Percentiles rank a stretch among this genome's conserved stretches.
Conservation (phyloP, 2,113 vertebrate species). For the Prinia subflava region DNA sequence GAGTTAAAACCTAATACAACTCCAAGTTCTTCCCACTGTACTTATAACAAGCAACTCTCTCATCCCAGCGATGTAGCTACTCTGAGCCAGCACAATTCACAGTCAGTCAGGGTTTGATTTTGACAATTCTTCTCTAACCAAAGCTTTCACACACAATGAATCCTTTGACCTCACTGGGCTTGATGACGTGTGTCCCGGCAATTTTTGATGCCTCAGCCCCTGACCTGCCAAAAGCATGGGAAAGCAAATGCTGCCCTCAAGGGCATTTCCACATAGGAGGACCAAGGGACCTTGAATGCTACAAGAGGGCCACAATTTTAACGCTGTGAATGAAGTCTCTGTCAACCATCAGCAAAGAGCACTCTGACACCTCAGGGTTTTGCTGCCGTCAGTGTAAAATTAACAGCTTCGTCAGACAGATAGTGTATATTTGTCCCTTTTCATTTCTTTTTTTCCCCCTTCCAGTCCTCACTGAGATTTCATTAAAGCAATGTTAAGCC, state of each 20-base stretch:
- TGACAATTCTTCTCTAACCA: not conserved
- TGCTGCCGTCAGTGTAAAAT: not conserved
- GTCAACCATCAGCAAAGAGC: not conserved
- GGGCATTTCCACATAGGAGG: not conserved
- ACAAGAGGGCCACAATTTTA: not conserved
- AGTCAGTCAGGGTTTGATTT: not conserved
- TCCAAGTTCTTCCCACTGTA: not conserved
- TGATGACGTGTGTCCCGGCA: not conserved
- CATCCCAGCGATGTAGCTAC: not conserved
- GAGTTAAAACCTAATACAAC: not conserved
- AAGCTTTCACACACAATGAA: not conserved
- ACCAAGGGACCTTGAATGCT: not conserved
- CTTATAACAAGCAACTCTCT: not conserved
- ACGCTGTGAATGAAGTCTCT: not conserved
- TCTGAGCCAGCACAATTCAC: not conserved
- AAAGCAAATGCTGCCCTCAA: not conserved
- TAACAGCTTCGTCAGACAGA: not conserved
- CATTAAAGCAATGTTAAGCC: not conserved
- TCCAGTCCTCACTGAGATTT: not conserved
- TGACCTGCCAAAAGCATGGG: not conserved
- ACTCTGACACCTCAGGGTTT: not conserved
- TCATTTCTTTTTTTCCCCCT: not conserved
- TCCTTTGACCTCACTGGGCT: conserved; percentile 27
- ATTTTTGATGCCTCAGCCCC: not conserved
- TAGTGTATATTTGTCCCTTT: not conserved